Evolutionary conservation across 2,113 vertebrate species (phyloP), one percentile per base, ranked within the genome.

Genomic region (Tympanuchus pallidicinctus): DNA sequence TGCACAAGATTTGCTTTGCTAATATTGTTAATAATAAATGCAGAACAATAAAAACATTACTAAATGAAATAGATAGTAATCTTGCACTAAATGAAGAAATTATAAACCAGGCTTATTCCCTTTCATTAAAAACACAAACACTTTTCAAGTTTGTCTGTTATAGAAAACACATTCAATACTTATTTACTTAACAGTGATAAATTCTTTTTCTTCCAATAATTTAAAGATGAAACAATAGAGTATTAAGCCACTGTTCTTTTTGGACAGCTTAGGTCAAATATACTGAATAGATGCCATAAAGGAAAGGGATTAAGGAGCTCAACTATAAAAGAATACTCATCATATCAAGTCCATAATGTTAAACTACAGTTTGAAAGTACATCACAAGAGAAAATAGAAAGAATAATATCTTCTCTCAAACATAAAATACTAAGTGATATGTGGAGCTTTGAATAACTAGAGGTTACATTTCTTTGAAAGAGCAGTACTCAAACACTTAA

Each of bases 141-240:
- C 56, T 88, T 92, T 78, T 67, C 64, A 75, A 69, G 93, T 92
- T 77, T 92, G 80, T 94, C 40, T 93, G 34, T 63, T 74, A 72
- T 27, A 89, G 88, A 92, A 93, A 95, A 90, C 56, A 94, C 50
- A 89, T 80, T 95, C 73, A 92, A 77, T 64, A 72, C 25, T 89
- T 88, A 92, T 89, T 92, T 92, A 94, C 94, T 89, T 93, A 95
- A 90, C 0, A 1, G 61, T 78, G 65, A 86, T 34, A 64, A 82
- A 94, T 91, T 11, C 80, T 95, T 86, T 42, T 77, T 65, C 67
- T 95, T 79, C 32, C 40, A 75, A 36, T 63, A 82, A 93, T 77
- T 92, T 78, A 72, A 92, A 88, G 54, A 36, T 69, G 79, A 95
- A 90, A 74, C 34, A 86, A 91, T 65, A 89, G 54, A 82, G 83